Evolutionary conservation across 2,797 vertebrate species (phyloP).

Genomic region (Cynopterus sphinx): DNA sequence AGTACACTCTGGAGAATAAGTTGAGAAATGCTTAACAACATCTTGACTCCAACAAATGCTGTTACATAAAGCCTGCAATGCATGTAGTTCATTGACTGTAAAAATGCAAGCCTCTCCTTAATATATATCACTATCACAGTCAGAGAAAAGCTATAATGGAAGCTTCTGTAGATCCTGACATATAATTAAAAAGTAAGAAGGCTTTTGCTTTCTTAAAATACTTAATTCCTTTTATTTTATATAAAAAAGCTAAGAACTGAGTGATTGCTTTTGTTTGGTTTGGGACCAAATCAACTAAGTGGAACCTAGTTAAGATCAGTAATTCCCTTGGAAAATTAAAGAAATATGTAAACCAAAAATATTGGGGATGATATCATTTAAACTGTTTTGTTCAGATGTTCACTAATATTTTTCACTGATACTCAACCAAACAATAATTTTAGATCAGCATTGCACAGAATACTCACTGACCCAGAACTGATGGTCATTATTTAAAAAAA

Average conservation of each 20-base stretch:
- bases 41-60: neutral
- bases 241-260: neutral
- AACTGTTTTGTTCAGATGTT: neutral
- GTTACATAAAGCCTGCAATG: neutral
- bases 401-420: neutral
- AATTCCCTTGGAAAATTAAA: neutral
- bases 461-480: neutral
- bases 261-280: neutral
- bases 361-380: neutral
- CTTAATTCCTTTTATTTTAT: neutral
- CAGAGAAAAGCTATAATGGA: neutral
- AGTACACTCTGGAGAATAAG: slow-evolving; percentile 9
- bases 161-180: neutral
- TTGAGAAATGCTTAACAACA: neutral
- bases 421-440: neutral
- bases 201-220: neutral
- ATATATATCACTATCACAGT: neutral
- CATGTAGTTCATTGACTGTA: neutral
- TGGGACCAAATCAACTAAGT: neutral
- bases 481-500: neutral
- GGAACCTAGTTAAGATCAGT: neutral
- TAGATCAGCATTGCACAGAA: neutral
- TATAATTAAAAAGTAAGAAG: neutral
- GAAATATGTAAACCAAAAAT: no score
- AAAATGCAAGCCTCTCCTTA: neutral